Conservation (phyloP, 2,113 vertebrate species). For the Xyrauchen texanus region DNA sequence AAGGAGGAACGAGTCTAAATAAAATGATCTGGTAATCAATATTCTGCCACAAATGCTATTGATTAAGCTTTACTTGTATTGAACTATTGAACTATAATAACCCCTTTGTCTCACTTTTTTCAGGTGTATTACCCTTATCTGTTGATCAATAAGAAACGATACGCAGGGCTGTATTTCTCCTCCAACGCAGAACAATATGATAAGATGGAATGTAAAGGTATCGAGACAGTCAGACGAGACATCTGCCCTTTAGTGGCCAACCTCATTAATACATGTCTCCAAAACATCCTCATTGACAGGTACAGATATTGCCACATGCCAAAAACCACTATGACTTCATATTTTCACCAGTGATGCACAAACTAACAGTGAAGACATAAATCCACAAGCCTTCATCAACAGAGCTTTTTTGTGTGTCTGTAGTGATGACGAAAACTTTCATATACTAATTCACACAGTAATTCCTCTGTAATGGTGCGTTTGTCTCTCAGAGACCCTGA, state of each 20-base stretch:
- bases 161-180: constrained; percentile 88
- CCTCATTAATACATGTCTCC: constrained; percentile 87
- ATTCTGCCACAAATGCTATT: no score
- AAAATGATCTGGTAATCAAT: no score
- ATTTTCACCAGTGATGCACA: background rate
- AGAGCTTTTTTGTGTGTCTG: no score
- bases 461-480: background rate
- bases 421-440: no score
- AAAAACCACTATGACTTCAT: background rate
- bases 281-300: constrained; percentile 86
- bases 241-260: constrained; percentile 93
- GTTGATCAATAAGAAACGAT: constrained; percentile 93
- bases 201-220: constrained; percentile 92
- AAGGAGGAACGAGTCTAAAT: no score
- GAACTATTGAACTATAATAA: background rate
- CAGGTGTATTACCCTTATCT: constrained; percentile 93
- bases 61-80: no score
- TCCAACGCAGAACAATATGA: constrained; percentile 76
- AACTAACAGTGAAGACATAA: background rate
- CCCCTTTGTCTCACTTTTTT: background rate
- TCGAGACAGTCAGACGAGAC: constrained; percentile 90
- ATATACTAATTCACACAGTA: no score
- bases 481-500: constrained; percentile 83
- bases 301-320: constrained; percentile 50
- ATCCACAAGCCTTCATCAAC: background rate